Evolutionary conservation across 35 echinoderm and acorn worm species (phyloP), one percentile per base, ranked within the genome.

Genomic region (Strongylocentrotus purpuratus): DNA sequence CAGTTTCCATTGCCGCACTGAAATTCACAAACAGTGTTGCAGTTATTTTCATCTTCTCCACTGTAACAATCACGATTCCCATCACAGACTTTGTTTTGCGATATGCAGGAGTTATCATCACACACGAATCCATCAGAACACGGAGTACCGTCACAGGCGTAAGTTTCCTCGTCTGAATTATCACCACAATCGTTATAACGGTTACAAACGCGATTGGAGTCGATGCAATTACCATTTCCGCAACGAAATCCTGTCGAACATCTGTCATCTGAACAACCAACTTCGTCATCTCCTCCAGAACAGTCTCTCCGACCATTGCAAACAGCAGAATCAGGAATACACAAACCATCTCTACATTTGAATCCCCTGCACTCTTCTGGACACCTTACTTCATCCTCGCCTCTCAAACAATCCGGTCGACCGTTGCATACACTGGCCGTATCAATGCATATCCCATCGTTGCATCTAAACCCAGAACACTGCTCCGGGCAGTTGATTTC

Each of bases 11-110:
- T 31, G 46, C 28, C 31, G 46, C 91, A 92, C 46, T 28, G 13
- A 46, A 92, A 92, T 31, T 31, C 46, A 28, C 46, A 17, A 17
- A 55, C 48, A 55, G 58, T 8, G 7, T 59, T 59, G 52, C 52
- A 59, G 32, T 31, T n/a, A 31, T 5, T 47, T 85, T 96, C 96
- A 96, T 96, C 96, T 50, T 96, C 94, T 7, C 96, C 96, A 33
- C 85, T 65, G 28, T 47, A 35, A 46, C 96, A 96, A 46, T 96
- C 90, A 13, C 55, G 32, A 9, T 45, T 20, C 4, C 94, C 88
- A 87, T 96, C 86, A 46, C 94, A 96, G 7, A 96, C 96, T 1
- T 71, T 17, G n/a, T 31, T 86, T 7, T 28, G 20, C 9, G 55
- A 35, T 20, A 93, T 50, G 48, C 91, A 93, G 32, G 14, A 22